Conservation (phyloP, 2,888 invertebrate species). For the Phortica magna region DNA sequence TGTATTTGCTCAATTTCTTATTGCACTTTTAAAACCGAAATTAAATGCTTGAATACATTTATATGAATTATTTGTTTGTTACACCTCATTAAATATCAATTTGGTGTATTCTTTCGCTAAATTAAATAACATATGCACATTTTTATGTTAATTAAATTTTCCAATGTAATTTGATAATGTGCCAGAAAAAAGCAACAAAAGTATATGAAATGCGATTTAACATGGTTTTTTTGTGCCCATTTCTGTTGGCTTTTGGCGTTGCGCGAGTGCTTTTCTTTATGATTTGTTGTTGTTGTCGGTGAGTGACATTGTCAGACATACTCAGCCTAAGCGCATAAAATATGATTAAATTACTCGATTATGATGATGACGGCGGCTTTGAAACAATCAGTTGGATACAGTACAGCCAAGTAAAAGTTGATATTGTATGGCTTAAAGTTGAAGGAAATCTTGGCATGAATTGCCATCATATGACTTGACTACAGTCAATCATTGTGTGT, state of each 20-base stretch:
- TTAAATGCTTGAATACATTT: neutral
- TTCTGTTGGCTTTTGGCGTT: constrained; percentile 1
- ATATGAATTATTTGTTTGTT: neutral
- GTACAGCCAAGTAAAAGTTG: too few relatives aligned
- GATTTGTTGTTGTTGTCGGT: neutral
- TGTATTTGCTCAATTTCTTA: neutral
- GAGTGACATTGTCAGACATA: neutral
- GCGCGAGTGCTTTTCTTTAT: neutral
- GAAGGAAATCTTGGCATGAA: neutral
- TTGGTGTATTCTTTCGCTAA: neutral
- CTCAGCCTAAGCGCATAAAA: neutral
- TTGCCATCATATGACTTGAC: neutral
- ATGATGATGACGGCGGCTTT: neutral
- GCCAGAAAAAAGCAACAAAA: neutral
- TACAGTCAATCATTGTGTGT: neutral
- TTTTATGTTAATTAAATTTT: neutral
- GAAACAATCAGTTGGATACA: neutral
- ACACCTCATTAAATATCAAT: neutral
- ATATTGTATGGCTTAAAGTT: too few relatives aligned
- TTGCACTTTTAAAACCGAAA: neutral
- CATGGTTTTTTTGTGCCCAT: neutral
- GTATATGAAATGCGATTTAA: neutral
- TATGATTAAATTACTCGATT: neutral
- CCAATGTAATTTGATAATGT: neutral
- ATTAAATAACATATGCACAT: neutral